phyloP scores from a whole-genome alignment of 2,113 vertebrate genomes.

The Ciconia stormi region DNA sequence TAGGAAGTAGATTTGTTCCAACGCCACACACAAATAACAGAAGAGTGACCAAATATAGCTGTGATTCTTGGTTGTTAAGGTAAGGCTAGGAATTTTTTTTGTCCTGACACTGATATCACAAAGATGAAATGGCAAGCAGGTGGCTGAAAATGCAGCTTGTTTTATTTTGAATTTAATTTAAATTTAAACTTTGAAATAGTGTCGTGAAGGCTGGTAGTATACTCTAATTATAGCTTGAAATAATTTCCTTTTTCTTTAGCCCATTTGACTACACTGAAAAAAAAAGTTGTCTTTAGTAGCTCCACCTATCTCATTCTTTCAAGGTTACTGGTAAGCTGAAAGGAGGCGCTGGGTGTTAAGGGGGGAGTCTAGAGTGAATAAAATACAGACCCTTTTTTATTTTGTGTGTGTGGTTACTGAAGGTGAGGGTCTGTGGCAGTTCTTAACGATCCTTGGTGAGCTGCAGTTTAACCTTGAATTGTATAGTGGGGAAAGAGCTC shows the following conservation, averaged over 20 bases:
- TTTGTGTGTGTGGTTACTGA: not conserved
- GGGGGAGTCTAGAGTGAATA: not conserved
- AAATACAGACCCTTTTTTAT: not conserved
- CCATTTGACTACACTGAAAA: not conserved
- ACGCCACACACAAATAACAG: not conserved
- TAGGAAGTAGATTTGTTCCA: not conserved
- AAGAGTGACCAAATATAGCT: not conserved
- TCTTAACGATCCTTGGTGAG: not conserved
- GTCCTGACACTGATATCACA: not conserved
- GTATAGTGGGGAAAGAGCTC: not conserved
- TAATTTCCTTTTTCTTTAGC: not conserved
- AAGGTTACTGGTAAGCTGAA: not conserved
- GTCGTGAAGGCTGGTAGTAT: not conserved
- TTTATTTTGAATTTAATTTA: not conserved
- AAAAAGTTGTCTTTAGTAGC: not conserved
- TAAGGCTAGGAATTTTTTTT: not conserved
- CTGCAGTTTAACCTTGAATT: conserved; percentile 35
- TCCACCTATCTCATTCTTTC: not conserved
- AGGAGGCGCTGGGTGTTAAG: not conserved
- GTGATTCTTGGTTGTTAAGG: rapidly evolving
- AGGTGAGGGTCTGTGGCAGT: not conserved
- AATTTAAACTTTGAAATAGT: not conserved
- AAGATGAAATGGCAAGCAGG: not conserved
- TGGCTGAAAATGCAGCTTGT: not conserved
- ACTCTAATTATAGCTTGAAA: not conserved